Conservation (phyloP, 2,888 invertebrate genomes). For the Liodrosophila aerea region DNA sequence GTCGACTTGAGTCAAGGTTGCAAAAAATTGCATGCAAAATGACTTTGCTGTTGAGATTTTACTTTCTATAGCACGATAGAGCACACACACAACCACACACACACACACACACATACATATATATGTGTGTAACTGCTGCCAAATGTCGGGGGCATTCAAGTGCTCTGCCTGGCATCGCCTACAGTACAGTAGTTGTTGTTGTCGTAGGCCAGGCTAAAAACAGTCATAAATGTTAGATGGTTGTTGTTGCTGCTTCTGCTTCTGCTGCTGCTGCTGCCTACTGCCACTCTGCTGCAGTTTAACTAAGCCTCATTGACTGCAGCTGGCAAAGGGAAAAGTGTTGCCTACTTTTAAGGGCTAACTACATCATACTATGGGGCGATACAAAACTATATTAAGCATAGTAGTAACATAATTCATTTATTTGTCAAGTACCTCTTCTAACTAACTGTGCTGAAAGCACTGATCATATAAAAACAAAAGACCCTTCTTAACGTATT, state of each 20-base stretch:
- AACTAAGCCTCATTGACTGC: slow-evolving; percentile 45
- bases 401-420: too few species aligned
- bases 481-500: too few species aligned
- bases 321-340: not conserved
- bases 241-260: slow-evolving; percentile 1
- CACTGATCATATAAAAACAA: too few species aligned
- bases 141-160: slow-evolving; percentile 25
- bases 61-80: slow-evolving; percentile 50
- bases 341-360: slow-evolving; percentile 29
- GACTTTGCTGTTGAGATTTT: slow-evolving; percentile 67
- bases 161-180: slow-evolving; percentile 34
- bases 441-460: too few species aligned
- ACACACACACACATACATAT: slow-evolving; percentile 6
- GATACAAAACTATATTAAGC: too few species aligned
- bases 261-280: slow-evolving; percentile 5
- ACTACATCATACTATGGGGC: not conserved
- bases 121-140: not conserved
- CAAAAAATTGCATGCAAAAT: slow-evolving; percentile 64
- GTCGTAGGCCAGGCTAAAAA: slow-evolving; percentile 16
- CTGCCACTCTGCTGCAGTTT: too few species aligned
- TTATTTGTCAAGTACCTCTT: too few species aligned
- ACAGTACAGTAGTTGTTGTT: slow-evolving; percentile 10
- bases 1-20: slow-evolving; percentile 64
- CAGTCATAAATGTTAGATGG: slow-evolving; percentile 8
- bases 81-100: slow-evolving; percentile 29